Evolutionary conservation across 1,140 invertebrate genomes (phyloP).

Genomic region (Glossosoma conforme): DNA sequence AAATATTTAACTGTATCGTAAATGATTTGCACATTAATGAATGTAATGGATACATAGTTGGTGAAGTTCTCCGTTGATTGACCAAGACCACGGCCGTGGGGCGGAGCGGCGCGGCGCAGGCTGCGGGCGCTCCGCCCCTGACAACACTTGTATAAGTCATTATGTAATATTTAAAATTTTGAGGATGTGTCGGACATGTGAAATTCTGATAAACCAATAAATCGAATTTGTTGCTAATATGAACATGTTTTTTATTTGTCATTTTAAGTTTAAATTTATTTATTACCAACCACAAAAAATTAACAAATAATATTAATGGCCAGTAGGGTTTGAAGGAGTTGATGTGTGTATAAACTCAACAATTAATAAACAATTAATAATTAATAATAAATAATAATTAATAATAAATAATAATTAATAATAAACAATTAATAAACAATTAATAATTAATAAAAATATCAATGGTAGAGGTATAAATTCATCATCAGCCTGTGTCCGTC

Average conservation of each 20-base stretch:
- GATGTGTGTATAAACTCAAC: too few species aligned
- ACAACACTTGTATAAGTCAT: constrained; percentile 25
- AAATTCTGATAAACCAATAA: constrained; percentile 54
- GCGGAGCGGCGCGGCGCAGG: neutral
- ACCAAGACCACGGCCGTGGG: constrained; percentile 17
- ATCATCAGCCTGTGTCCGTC: too few species aligned
- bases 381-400: too few species aligned
- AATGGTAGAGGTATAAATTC: too few species aligned
- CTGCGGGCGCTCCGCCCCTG: constrained; percentile 7
- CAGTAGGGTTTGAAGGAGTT: too few species aligned
- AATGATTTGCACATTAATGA: constrained; percentile 24
- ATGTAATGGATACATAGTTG: constrained; percentile 21
- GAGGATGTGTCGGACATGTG: constrained; percentile 33
- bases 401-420: too few species aligned
- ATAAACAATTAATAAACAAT: too few species aligned
- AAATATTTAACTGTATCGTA: constrained; percentile 20
- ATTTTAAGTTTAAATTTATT: neutral
- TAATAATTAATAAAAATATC: too few species aligned
- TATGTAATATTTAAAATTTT: constrained; percentile 30
- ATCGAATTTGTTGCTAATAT: constrained; percentile 52
- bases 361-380: too few species aligned
- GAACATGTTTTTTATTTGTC: constrained; percentile 35
- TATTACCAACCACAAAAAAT: too few species aligned
- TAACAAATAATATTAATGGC: too few species aligned
- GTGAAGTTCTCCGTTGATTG: constrained; percentile 27